Evolutionary conservation across 2,797 vertebrate genomes (phyloP).

Genomic region (Mionectes olivaceus): DNA sequence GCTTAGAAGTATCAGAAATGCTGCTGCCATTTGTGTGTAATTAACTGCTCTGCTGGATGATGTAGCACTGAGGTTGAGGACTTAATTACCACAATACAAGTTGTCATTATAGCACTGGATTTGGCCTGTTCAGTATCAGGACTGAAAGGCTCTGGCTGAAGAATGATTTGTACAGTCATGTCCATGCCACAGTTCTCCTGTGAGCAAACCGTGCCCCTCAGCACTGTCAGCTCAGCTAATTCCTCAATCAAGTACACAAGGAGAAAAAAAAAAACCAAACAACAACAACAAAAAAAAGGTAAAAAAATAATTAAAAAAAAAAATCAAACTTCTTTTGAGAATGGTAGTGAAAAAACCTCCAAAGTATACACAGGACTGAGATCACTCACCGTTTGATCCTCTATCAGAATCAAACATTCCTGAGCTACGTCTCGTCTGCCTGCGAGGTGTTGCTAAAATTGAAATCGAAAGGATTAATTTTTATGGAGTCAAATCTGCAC

Average conservation of each 20-base stretch:
- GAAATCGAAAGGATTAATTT: slow-evolving; percentile 28
- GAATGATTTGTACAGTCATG: neutral
- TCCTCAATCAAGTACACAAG: neutral
- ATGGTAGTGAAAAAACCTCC: slow-evolving; percentile 14
- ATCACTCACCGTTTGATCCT: slow-evolving; percentile 81
- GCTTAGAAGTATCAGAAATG: slow-evolving; percentile 28
- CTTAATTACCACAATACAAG: slow-evolving; percentile 3
- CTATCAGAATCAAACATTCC: slow-evolving; percentile 86
- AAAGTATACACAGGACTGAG: slow-evolving; percentile 11
- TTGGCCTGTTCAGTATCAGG: neutral
- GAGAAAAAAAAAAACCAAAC: neutral
- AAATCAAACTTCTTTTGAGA: neutral
- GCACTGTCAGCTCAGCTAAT: neutral
- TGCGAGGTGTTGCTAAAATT: slow-evolving; percentile 78
- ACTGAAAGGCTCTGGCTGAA: neutral
- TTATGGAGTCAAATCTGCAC: neutral
- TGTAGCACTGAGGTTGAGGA: neutral
- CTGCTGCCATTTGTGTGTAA: neutral
- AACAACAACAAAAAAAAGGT: neutral
- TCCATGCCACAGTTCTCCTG: neutral
- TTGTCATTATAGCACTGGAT: neutral
- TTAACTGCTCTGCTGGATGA: neutral
- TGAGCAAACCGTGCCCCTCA: neutral
- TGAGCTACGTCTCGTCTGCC: slow-evolving; percentile 83
- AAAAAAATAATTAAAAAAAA: neutral